phyloP scores from a whole-genome alignment of 1,140 invertebrate genomes.

The Trissolcus basalis region DNA sequence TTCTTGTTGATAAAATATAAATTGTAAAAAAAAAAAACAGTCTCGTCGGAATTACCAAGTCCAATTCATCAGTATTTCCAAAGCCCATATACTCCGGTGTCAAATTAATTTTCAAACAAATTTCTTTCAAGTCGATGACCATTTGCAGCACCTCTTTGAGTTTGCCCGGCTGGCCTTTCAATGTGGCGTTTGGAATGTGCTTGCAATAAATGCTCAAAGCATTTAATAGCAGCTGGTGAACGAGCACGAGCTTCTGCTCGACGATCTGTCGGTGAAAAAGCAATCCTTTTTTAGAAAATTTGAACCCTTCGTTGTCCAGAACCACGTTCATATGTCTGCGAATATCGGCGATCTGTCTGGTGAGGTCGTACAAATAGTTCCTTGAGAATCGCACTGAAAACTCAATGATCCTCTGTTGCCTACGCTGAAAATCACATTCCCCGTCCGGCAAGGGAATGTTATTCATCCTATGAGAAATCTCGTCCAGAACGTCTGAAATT shows the following conservation, averaged over 20 bases:
- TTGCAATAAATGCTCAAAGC: slow-evolving; percentile 71
- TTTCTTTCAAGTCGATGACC: slow-evolving; percentile 64
- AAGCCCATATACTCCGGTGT: slow-evolving; percentile 65
- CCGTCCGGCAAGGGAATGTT: slow-evolving; percentile 71
- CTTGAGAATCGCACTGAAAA: slow-evolving; percentile 72
- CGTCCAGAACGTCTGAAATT: slow-evolving; percentile 68
- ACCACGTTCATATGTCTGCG: slow-evolving; percentile 62
- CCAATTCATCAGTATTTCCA: slow-evolving; percentile 62
- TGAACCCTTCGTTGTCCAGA: slow-evolving; percentile 49
- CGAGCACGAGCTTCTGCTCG: slow-evolving; percentile 68
- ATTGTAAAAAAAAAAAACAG: slow-evolving; percentile 10
- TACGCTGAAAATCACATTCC: slow-evolving; percentile 66
- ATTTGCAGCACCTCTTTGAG: slow-evolving; percentile 68
- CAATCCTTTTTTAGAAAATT: slow-evolving; percentile 57
- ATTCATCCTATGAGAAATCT: slow-evolving; percentile 68
- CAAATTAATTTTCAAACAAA: slow-evolving; percentile 67
- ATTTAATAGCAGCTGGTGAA: slow-evolving; percentile 70
- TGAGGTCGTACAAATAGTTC: slow-evolving; percentile 74
- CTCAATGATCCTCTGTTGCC: slow-evolving; percentile 69
- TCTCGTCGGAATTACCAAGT: slow-evolving; percentile 58
- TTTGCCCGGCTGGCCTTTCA: slow-evolving; percentile 69
- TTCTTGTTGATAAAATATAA: slow-evolving; percentile 8
- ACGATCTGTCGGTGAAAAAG: slow-evolving; percentile 67
- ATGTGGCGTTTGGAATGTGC: slow-evolving; percentile 69
- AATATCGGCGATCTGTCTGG: slow-evolving; percentile 68